A percentile compares a stretch with the other conserved stretches of the same genome.
phyloP scores from a whole-genome alignment of 2,113 vertebrate species.

The Xiphophorus couchianus region DNA sequence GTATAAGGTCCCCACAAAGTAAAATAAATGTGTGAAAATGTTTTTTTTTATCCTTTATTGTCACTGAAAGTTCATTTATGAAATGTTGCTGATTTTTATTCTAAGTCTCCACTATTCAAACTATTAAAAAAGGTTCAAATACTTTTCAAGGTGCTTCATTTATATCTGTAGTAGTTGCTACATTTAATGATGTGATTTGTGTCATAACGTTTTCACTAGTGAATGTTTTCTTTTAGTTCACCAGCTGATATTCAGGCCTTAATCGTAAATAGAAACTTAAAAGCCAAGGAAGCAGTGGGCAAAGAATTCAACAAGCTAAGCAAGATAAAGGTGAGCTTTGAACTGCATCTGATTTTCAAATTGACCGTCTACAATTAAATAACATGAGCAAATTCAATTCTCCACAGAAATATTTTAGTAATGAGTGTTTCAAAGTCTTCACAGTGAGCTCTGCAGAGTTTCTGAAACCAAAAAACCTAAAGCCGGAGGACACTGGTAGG shows the following conservation, averaged over 20 bases:
- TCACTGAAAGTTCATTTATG: too few relatives aligned
- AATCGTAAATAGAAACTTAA: constrained; percentile 16
- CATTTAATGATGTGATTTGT: neutral
- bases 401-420: constrained; percentile 47
- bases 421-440: constrained; percentile 40
- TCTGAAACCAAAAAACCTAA: neutral
- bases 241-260: neutral
- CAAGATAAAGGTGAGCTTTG: constrained; percentile 14
- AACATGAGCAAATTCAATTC: neutral
- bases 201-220: neutral
- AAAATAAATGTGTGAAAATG: neutral
- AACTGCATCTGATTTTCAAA: rapidly evolving
- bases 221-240: constrained; percentile 7
- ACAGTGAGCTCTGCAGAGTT: constrained; percentile 57
- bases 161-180: neutral
- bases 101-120: neutral
- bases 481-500: constrained; percentile 36
- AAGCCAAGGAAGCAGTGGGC: constrained; percentile 11
- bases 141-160: neutral
- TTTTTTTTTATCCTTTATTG: neutral
- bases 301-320: constrained; percentile 1
- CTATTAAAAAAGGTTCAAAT: neutral
- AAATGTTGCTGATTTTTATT: too few relatives aligned
- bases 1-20: neutral
- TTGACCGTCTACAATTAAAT: neutral